Evolutionary conservation across 2,888 invertebrate genomes (phyloP), one percentile per base, ranked within the genome.

Genomic region (Netelia virgata): DNA sequence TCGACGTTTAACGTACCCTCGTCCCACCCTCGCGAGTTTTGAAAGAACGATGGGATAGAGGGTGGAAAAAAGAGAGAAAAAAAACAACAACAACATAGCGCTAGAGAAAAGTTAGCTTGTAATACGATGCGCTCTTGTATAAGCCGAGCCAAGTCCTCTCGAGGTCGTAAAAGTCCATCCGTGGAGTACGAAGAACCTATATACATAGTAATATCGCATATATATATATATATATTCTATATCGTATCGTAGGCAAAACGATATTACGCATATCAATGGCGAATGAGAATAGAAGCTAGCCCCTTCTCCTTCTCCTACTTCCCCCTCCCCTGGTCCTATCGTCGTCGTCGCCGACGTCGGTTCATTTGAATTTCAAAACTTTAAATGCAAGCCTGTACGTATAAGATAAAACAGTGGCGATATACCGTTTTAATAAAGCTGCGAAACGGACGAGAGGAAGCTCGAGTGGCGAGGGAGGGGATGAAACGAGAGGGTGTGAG

Each of bases 281-380:
- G 90, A 88, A 90, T 90, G 90, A 83, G 72, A 77, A 68, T 14
- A 63, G 72, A 43, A 55, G 57, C n/a, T 16, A 53, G 6, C 53
- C 53, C 53, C 16, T 53, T 53, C 63, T 5, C 14, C 59, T 36
- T 63, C 47, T 41, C 53, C 55, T 18, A n/a, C 36, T 64, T 16
- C 1, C 20, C 55, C 72, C 50, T 3, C 28, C 5, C 28, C 55
- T 70, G 53, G 55, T 68, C 68, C 53, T 53, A 72, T 23, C 64
- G 79, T 72, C 73, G 68, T 74, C 74, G 57, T 16, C 70, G 73
- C 66, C 20, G 64, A 50, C 70, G 88, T 86, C 87, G 88, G 84
- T 88, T 89, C 90, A 90, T 91, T 91, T 91, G 90, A 91, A 91
- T 90, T 91, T 91, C 89, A 91, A 91, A 91, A 91, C 89, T 88